A percentile compares a stretch with the other conserved stretches of the same genome.
Conservation (phyloP, 2,888 invertebrate genomes). For the Pyrrhosoma nymphula region DNA sequence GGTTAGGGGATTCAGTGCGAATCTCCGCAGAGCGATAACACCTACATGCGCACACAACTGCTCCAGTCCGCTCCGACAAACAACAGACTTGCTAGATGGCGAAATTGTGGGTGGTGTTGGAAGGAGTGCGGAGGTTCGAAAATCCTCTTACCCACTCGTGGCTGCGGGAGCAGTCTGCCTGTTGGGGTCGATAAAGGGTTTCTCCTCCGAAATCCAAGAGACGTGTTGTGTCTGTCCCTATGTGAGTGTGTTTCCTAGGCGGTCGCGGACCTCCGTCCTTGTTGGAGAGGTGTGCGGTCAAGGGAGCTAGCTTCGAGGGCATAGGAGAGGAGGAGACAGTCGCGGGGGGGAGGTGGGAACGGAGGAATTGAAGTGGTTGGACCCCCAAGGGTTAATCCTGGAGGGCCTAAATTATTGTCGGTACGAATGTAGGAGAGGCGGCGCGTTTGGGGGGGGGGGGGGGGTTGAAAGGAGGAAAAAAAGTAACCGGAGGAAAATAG, state of each 20-base stretch:
- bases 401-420: conserved; percentile 9
- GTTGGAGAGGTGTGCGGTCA: neutral
- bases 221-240: neutral
- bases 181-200: neutral
- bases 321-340: neutral
- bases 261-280: neutral
- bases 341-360: neutral
- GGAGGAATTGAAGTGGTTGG: conserved; percentile 4
- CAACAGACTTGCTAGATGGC: neutral
- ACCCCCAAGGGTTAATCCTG: neutral
- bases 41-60: neutral
- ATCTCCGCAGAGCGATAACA: neutral
- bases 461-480: too few species aligned
- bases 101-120: neutral
- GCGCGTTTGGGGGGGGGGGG: neutral
- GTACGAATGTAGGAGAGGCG: neutral
- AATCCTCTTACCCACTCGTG: neutral
- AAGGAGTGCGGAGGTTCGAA: neutral
- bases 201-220: conserved; percentile 6
- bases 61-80: neutral
- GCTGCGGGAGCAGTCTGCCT: neutral
- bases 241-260: neutral
- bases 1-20: neutral
- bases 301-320: neutral
- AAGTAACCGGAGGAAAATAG: neutral